Evolutionary conservation across 2,113 vertebrate genomes (phyloP).

Genomic region (Henicopernis longicauda): DNA sequence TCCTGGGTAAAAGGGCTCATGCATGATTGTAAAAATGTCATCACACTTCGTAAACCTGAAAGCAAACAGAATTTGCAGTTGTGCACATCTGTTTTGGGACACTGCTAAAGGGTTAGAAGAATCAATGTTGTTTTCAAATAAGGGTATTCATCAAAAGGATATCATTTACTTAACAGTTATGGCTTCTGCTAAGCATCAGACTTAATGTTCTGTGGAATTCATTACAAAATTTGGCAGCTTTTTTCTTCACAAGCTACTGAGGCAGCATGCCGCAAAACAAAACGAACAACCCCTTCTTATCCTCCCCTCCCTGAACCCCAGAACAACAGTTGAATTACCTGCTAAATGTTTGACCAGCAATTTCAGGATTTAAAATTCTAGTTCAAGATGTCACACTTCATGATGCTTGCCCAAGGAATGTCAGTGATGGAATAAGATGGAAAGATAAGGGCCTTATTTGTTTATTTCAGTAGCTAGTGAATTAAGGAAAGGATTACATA

Average conservation of each 20-base stretch:
- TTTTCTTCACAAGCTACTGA: constrained; percentile 23
- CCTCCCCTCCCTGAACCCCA: background rate
- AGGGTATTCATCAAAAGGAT: constrained; percentile 70
- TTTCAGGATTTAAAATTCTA: background rate
- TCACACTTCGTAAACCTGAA: constrained; percentile 74
- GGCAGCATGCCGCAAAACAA: background rate
- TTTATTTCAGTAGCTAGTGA: background rate
- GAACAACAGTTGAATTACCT: background rate
- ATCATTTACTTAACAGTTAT: constrained; percentile 71
- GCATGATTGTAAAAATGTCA: constrained; percentile 74
- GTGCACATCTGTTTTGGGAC: constrained; percentile 74
- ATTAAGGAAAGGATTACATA: background rate
- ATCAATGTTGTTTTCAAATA: constrained; percentile 68
- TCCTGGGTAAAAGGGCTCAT: constrained; percentile 60
- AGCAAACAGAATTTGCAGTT: constrained; percentile 72
- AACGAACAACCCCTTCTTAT: background rate
- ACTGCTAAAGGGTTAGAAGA: constrained; percentile 68
- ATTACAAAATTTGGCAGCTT: constrained; percentile 67
- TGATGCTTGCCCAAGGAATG: background rate
- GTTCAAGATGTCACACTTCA: background rate
- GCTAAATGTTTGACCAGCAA: background rate
- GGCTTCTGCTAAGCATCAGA: constrained; percentile 66
- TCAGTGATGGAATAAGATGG: background rate
- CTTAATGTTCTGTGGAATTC: constrained; percentile 69
- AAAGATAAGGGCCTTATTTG: background rate